These are phyloP conservation scores for Erpornis zantholeuca DNA, from an alignment of 2,113 vertebrate species.

Conservation along the genomic window DNA sequence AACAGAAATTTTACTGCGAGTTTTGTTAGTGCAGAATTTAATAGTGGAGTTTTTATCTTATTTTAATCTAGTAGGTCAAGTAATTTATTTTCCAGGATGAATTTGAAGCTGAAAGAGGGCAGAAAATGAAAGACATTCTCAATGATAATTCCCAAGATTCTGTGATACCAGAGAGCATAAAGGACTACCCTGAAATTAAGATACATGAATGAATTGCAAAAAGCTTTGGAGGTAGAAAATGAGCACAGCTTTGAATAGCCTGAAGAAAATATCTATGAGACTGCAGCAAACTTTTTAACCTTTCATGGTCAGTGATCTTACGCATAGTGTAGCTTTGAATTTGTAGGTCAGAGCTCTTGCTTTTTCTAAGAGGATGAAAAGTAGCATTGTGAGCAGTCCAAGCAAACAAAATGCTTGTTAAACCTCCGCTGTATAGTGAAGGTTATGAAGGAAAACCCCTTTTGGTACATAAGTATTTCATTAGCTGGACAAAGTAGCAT, in stretches of 20 bases:
- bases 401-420: background rate
- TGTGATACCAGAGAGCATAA: background rate
- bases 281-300: background rate
- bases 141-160: background rate
- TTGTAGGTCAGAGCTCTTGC: background rate
- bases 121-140: background rate
- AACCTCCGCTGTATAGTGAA: background rate
- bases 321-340: background rate
- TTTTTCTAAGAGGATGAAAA: background rate
- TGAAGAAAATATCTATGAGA: background rate
- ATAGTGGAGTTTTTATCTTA: background rate
- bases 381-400: background rate
- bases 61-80: background rate
- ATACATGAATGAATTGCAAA: background rate
- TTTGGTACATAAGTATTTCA: background rate
- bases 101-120: background rate
- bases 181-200: constrained; percentile 13
- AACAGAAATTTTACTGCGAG: background rate
- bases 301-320: background rate
- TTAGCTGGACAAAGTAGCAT: background rate
- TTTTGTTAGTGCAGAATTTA: background rate
- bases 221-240: background rate
- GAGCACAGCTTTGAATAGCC: background rate
- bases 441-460: background rate
- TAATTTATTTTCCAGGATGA: background rate